Evolutionary conservation across 2,113 vertebrate genomes (phyloP), one percentile per base, ranked within the genome.

Genomic region (Poecilia latipinna): DNA sequence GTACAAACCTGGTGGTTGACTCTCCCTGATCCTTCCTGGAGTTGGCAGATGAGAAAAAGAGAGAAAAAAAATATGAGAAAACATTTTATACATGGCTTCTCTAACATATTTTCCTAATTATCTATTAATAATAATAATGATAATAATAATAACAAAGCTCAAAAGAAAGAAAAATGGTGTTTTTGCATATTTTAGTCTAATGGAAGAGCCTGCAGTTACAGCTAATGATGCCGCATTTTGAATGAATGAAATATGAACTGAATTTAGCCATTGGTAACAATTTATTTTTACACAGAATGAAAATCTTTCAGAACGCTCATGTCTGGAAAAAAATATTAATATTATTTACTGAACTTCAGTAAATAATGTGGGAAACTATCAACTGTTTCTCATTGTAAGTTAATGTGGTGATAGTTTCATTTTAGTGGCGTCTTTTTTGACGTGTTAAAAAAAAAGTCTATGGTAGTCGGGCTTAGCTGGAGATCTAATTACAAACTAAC

Each of bases 11-110:
- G 94, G 96, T 96, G 68, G 95, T 94, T 8, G 97, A 79, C 92
- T 98, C 96, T 78, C 96, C 96, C 94, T 96, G 96, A 82, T 98
- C 97, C 95, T 97, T 97, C 94, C 97, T 98, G 94, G 90, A 94
- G 92, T 91, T 67, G 64, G 74, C 78, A 93, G 90, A 90, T 82
- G 86, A 93, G 79, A 89, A 92, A 92, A 85, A 93, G 88, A 86
- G 94, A 86, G 94, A 93, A 54, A 64, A 32, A 72, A 60, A 3
- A 12, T n/a, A 57, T 86, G 63, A 81, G 65, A 76, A 72, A 75
- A 48, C 4, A 75, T 65, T 0, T n/a, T 82, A 68, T 74, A 15
- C 2, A 57, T 22, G 51, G 51, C 51, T n/a, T n/a, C 13, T 48
- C 44, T 48, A 42, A 15, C 13, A 42, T 15, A 42, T 42, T 42